phyloP scores from a whole-genome alignment of 2,888 invertebrate genomes.

The Caenorhabditis sulstoni region DNA sequence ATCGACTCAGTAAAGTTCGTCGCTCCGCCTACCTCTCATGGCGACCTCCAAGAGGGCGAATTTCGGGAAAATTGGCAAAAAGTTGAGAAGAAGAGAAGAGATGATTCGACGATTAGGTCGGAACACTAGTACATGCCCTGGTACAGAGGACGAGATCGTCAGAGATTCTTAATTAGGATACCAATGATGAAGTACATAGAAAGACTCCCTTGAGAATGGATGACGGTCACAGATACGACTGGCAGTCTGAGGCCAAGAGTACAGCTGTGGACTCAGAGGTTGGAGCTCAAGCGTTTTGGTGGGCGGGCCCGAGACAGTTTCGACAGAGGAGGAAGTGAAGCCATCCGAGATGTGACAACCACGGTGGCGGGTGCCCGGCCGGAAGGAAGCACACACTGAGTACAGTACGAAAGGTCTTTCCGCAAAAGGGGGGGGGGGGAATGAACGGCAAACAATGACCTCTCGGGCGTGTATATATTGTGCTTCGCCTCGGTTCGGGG shows the following conservation, averaged over 20 bases:
- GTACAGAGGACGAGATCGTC: constrained; percentile 43
- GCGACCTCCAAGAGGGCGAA: constrained; percentile 9
- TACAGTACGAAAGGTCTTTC: constrained; percentile 56
- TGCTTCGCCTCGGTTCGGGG: constrained; percentile 43
- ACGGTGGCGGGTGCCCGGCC: constrained; percentile 55
- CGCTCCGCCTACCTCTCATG: constrained; percentile 18
- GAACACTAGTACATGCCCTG: constrained; percentile 48
- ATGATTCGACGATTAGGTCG: constrained; percentile 46
- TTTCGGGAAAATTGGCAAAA: constrained; percentile 15
- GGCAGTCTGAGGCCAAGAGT: background rate
- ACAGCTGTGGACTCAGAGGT: constrained; percentile 6
- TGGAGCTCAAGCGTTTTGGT: constrained; percentile 25
- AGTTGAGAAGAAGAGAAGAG: constrained; percentile 22
- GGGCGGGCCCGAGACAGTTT: constrained; percentile 25
- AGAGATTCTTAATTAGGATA: constrained; percentile 33
- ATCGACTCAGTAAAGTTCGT: constrained; percentile 39
- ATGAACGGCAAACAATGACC: constrained; percentile 67
- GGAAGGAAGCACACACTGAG: constrained; percentile 58
- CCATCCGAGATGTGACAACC: constrained; percentile 51
- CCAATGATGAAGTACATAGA: background rate
- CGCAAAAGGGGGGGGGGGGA: constrained; percentile 48
- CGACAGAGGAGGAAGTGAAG: constrained; percentile 48
- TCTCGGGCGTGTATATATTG: constrained; percentile 61
- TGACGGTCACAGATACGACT: constrained; percentile 7
- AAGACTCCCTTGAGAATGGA: constrained; percentile 2